These are phyloP conservation scores for Taxidea taxus DNA, from an alignment of 2,113 vertebrate species.

Conservation along the genomic window DNA sequence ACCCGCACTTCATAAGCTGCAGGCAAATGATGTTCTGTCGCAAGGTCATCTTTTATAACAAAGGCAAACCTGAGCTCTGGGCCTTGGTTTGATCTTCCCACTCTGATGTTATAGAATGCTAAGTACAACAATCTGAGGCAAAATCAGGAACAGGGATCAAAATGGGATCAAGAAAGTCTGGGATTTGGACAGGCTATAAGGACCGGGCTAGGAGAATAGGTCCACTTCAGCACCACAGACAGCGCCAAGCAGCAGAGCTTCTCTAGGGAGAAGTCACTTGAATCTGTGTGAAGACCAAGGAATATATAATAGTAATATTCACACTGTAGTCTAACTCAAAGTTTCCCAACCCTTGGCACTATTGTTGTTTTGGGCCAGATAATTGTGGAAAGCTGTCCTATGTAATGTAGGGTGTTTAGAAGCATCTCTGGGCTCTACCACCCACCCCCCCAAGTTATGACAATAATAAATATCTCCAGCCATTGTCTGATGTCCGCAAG, in stretches of 20 bases:
- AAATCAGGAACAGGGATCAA: not conserved
- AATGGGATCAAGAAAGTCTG: not conserved
- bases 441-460: not conserved
- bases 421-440: not conserved
- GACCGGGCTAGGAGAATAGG: fast-evolving
- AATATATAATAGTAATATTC: fast-evolving
- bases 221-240: slow-evolving; percentile 36
- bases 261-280: fast-evolving
- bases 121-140: not conserved
- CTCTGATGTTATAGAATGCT: not conserved
- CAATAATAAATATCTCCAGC: not conserved
- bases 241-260: not conserved
- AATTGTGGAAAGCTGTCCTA: not conserved
- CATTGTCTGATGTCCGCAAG: not conserved
- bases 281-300: fast-evolving
- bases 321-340: not conserved
- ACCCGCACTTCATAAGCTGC: not conserved
- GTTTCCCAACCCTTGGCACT: not conserved
- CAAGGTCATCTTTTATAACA: not conserved
- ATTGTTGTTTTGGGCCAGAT: not conserved
- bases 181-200: not conserved
- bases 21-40: not conserved
- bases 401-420: not conserved
- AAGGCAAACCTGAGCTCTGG: not conserved
- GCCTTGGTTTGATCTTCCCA: not conserved